phyloP scores from a whole-genome alignment of 2,113 vertebrate genomes.

The Dunckerocampus dactyliophorus region DNA sequence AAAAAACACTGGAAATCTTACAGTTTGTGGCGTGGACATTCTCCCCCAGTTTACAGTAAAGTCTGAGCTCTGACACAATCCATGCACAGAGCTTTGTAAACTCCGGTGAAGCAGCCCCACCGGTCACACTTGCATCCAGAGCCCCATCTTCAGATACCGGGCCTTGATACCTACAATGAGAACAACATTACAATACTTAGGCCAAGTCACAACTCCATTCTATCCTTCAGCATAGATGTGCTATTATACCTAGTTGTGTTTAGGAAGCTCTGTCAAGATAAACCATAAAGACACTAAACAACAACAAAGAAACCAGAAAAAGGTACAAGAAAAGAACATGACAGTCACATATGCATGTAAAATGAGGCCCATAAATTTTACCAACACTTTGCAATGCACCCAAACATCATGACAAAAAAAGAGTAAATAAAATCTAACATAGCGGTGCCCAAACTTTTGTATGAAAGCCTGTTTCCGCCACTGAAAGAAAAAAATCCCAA shows the following conservation, averaged over 20 bases:
- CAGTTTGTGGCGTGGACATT: slow-evolving; percentile 96
- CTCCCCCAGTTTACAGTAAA: slow-evolving; percentile 90
- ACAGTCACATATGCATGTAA: no score
- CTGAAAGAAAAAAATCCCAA: no score
- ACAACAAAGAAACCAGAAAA: not conserved
- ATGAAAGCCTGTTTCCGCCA: no score
- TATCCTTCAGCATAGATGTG: not conserved
- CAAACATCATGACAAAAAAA: not conserved
- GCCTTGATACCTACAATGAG: slow-evolving; percentile 87
- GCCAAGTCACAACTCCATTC: not conserved
- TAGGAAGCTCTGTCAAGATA: not conserved
- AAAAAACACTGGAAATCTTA: slow-evolving; percentile 62
- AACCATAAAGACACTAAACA: not conserved
- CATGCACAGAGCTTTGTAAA: slow-evolving; percentile 95
- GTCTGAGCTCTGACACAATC: slow-evolving; percentile 86
- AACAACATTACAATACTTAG: not conserved
- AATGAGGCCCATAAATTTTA: not conserved
- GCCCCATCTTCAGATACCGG: slow-evolving; percentile 89
- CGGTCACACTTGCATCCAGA: slow-evolving; percentile 76
- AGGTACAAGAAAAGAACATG: no score
- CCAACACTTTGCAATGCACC: not conserved
- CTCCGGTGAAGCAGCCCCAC: slow-evolving; percentile 87
- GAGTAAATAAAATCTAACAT: not conserved
- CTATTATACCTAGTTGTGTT: not conserved
- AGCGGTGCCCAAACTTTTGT: not conserved